Conservation (phyloP, 2,113 vertebrate species). For the Aleadryas rufinucha region DNA sequence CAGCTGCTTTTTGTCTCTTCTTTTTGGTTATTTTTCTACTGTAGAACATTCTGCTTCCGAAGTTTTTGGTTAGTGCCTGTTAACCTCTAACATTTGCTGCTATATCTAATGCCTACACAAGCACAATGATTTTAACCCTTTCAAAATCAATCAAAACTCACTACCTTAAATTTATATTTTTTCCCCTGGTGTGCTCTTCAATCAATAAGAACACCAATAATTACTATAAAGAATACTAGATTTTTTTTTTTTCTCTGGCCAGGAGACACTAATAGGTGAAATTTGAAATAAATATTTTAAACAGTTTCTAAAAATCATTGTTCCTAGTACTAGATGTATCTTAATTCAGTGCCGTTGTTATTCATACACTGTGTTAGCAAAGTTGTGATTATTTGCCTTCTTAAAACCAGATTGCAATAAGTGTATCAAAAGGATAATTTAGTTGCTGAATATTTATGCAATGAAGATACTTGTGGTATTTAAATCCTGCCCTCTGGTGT, state of each 20-base stretch:
- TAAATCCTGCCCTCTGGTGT: slow-evolving; percentile 55
- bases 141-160: neutral
- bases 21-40: neutral
- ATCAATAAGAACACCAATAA: neutral
- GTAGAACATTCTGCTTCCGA: neutral
- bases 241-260: neutral
- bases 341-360: neutral
- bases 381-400: neutral
- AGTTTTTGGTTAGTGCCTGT: neutral
- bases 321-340: neutral
- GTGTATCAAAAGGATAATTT: neutral
- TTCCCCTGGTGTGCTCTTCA: neutral
- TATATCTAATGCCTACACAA: neutral
- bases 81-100: neutral
- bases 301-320: neutral
- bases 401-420: neutral
- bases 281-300: neutral
- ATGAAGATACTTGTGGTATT: neutral
- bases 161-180: neutral
- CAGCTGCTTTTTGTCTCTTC: neutral
- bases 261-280: neutral
- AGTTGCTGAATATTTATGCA: neutral
- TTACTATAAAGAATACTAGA: neutral
- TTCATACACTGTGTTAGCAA: neutral
- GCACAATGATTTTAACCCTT: neutral